These are phyloP conservation scores for Spodoptera litura DNA, from an alignment of 1,140 invertebrate species.

Conservation along the genomic window DNA sequence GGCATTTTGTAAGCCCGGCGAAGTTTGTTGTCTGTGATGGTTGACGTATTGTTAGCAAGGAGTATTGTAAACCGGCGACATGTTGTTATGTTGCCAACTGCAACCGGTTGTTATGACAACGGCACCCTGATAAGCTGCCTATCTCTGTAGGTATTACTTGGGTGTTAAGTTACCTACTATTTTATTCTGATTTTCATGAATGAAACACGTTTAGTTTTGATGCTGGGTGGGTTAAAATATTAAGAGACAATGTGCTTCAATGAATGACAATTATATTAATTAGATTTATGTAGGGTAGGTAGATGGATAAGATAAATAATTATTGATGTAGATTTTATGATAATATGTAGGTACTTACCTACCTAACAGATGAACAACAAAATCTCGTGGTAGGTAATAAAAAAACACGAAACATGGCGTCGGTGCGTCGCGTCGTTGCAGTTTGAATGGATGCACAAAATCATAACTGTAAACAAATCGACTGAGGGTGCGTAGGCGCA, in stretches of 20 bases:
- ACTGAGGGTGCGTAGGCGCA: background rate
- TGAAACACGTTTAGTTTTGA: too few species aligned
- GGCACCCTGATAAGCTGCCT: constrained; percentile 7
- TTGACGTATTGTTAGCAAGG: constrained; percentile 19
- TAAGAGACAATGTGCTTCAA: too few species aligned
- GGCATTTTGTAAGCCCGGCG: background rate
- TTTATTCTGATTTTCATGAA: too few species aligned
- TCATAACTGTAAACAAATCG: constrained; percentile 2
- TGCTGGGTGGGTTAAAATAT: too few species aligned
- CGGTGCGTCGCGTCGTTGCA: background rate
- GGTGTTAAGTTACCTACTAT: background rate
- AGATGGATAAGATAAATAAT: too few species aligned
- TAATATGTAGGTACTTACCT: too few species aligned
- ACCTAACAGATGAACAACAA: too few species aligned
- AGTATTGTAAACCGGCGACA: background rate
- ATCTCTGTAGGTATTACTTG: background rate
- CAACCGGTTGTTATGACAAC: constrained; percentile 40
- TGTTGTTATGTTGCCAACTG: constrained; percentile 20
- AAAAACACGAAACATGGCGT: too few species aligned
- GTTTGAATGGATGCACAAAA: background rate
- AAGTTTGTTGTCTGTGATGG: background rate
- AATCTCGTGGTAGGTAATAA: too few species aligned
- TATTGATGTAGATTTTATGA: too few species aligned
- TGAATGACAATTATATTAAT: too few species aligned
- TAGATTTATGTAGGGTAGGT: too few species aligned